A percentile compares a stretch with the other conserved stretches of the same genome.
These are phyloP conservation scores for Isaurus tuberculatus DNA, from an alignment of 92 coral and sea anemone species.

Conservation along the genomic window DNA sequence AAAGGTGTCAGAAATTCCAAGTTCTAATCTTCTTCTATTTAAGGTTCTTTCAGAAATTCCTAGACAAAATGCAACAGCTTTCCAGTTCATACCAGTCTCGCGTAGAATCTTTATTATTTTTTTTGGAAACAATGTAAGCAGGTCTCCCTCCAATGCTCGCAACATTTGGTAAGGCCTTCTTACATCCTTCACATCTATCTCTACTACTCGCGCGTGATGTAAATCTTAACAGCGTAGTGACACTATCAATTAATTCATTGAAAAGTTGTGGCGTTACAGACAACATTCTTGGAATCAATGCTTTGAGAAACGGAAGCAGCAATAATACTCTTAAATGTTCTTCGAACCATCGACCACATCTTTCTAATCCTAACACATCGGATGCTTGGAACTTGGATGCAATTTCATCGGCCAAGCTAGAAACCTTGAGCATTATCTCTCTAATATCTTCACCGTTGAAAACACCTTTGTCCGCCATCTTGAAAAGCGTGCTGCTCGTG, in stretches of 20 bases:
- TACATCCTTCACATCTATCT: not conserved
- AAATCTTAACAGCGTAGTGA: not conserved
- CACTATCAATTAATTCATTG: not conserved
- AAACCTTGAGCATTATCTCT: not conserved
- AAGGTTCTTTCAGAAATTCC: too few species aligned
- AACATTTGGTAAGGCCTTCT: too few species aligned
- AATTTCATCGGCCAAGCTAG: not conserved
- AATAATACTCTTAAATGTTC: not conserved
- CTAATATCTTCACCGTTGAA: not conserved
- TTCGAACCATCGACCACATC: too few species aligned
- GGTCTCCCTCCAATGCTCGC: too few species aligned
- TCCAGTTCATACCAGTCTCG: too few species aligned
- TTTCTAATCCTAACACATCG: not conserved
- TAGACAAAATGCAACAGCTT: too few species aligned
- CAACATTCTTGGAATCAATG: not conserved
- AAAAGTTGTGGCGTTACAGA: not conserved
- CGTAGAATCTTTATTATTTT: too few species aligned
- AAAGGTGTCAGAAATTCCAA: too few species aligned
- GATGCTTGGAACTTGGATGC: not conserved
- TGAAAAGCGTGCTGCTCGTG: not conserved
- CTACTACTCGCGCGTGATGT: not conserved
- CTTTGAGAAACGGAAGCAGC: not conserved
- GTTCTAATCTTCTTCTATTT: too few species aligned
- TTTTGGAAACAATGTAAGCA: too few species aligned
- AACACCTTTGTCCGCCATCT: not conserved